A percentile compares a stretch with the other conserved stretches of the same genome.
Conservation (phyloP, 2,113 vertebrate genomes). For the Perccottus glenii region DNA sequence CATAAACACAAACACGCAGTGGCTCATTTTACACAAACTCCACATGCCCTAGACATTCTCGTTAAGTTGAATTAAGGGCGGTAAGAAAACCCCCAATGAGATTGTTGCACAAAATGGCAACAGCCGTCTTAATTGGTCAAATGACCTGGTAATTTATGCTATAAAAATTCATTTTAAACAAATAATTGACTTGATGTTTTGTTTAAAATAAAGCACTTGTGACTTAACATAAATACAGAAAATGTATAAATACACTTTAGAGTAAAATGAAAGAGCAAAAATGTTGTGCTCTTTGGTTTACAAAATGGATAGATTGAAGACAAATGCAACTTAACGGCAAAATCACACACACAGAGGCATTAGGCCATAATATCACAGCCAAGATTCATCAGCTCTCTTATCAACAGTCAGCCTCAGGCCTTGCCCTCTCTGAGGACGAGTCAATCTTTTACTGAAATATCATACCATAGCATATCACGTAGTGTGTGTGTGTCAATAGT, state of each 20-base stretch:
- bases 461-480: neutral
- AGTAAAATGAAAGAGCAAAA: conserved; percentile 72
- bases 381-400: conserved; percentile 28
- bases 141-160: conserved; percentile 53
- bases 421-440: conserved; percentile 19
- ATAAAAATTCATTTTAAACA: conserved; percentile 61
- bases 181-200: conserved; percentile 55
- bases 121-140: conserved; percentile 62
- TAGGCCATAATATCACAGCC: conserved; percentile 26
- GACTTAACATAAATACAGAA: conserved; percentile 73
- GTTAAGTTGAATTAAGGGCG: conserved; percentile 22
- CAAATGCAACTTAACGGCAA: conserved; percentile 41
- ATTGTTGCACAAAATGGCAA: conserved; percentile 70
- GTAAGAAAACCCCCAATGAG: conserved; percentile 25
- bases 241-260: conserved; percentile 75
- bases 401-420: conserved; percentile 11
- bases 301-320: conserved; percentile 36
- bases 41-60: conserved; percentile 13
- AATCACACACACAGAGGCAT: conserved; percentile 26
- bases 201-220: conserved; percentile 82
- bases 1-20: conserved; percentile 46
- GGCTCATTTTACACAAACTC: conserved; percentile 41
- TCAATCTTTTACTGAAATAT: conserved; percentile 6
- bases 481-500: neutral
- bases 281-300: conserved; percentile 29